phyloP scores from a whole-genome alignment of 2,113 vertebrate species.

The Manacus vitellinus region DNA sequence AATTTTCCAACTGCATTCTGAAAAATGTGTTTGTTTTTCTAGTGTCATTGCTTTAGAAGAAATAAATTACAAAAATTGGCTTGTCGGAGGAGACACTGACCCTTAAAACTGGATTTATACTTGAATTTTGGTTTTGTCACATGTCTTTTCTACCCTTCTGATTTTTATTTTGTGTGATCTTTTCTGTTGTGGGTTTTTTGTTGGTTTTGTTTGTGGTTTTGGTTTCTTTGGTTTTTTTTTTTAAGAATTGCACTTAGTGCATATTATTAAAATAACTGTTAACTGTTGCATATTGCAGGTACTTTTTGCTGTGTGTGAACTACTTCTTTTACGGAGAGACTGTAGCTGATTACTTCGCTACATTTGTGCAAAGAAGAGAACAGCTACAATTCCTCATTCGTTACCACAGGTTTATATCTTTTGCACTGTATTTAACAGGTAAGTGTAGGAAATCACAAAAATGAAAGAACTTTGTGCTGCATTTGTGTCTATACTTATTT shows the following conservation, averaged over 20 bases:
- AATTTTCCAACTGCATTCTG: not conserved
- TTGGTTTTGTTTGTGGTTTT: not conserved
- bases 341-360: conserved; percentile 94
- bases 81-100: not conserved
- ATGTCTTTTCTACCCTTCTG: not conserved
- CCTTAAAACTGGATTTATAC: not conserved
- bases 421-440: conserved; percentile 95
- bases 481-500: not conserved
- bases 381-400: conserved; percentile 95
- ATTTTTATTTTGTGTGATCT: not conserved
- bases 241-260: not conserved
- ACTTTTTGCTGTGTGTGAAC: conserved; percentile 96
- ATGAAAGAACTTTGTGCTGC: not conserved
- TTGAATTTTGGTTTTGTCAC: not conserved
- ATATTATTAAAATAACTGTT: not conserved
- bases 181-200: not conserved
- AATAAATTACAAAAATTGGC: not conserved
- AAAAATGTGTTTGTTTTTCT: not conserved
- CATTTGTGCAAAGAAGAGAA: conserved; percentile 92
- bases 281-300: conserved; percentile 77
- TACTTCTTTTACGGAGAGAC: conserved; percentile 99
- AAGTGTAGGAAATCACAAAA: conserved; percentile 26
- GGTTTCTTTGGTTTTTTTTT: not conserved
- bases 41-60: not conserved
- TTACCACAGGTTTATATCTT: conserved; percentile 98